A percentile compares a stretch with the other conserved stretches of the same genome.
phyloP scores from a whole-genome alignment of 2,888 invertebrate species.

The Drosophila robusta region DNA sequence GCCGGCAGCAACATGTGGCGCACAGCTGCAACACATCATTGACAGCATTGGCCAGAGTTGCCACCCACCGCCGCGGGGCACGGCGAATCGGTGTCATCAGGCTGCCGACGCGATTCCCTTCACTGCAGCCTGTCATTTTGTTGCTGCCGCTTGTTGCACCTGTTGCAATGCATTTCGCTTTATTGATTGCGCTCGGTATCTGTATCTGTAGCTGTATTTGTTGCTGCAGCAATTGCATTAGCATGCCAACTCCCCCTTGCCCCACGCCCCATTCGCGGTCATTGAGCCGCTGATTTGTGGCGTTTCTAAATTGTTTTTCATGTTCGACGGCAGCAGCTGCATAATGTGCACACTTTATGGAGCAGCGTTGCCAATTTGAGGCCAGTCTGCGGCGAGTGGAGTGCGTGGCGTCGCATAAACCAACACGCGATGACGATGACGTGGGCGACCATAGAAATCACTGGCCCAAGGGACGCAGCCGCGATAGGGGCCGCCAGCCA shows the following conservation, averaged over 20 bases:
- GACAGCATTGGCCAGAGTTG: conserved; percentile 73
- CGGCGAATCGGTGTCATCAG: conserved; percentile 72
- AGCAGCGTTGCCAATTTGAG: conserved; percentile 51
- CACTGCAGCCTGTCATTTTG: conserved; percentile 59
- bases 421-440: conserved; percentile 15
- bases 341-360: conserved; percentile 74
- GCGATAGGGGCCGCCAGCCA: conserved; percentile 8
- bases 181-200: conserved; percentile 66
- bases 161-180: conserved; percentile 70
- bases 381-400: conserved; percentile 28
- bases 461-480: conserved; percentile 19
- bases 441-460: conserved; percentile 38
- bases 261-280: conserved; percentile 55
- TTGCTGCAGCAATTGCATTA: conserved; percentile 60
- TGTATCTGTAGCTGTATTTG: conserved; percentile 26
- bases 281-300: conserved; percentile 79
- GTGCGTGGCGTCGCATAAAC: conserved; percentile 12
- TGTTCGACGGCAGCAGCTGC: conserved; percentile 75
- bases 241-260: conserved; percentile 46
- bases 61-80: conserved; percentile 75
- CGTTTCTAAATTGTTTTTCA: conserved; percentile 78
- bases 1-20: conserved; percentile 74
- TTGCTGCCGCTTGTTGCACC: conserved; percentile 63
- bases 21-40: conserved; percentile 79
- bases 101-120: conserved; percentile 60